Evolutionary conservation across 53 echinoderm and acorn worm species (phyloP).

Genomic region (Actinopyga echinites): DNA sequence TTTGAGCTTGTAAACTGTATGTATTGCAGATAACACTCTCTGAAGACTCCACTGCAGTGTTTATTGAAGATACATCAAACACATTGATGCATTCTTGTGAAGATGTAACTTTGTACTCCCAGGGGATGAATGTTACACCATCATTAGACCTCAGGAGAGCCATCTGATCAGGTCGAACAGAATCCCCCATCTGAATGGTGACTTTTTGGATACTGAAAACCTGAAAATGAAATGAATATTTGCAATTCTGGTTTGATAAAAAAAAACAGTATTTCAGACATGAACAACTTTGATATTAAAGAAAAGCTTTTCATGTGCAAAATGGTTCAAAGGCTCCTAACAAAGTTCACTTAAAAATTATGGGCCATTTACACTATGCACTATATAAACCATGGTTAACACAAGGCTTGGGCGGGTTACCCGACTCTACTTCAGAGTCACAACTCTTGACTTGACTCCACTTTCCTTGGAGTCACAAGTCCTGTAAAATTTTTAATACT

Average conservation of each 20-base stretch:
- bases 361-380: no score
- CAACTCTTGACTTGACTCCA: no score
- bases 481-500: no score
- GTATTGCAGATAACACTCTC: constrained; percentile 65
- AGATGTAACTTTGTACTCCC: constrained; percentile 71
- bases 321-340: no score
- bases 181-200: constrained; percentile 88
- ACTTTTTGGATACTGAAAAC: constrained; percentile 62
- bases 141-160: constrained; percentile 67
- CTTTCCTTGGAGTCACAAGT: no score
- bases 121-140: constrained; percentile 64
- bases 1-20: constrained; percentile 43
- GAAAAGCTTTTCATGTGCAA: no score
- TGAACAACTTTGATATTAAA: no score
- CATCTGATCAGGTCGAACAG: constrained; percentile 77
- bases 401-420: no score
- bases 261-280: neutral
- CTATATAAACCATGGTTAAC: no score
- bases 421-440: no score
- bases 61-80: constrained; percentile 48
- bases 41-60: constrained; percentile 16
- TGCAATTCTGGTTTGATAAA: neutral
- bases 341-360: no score
- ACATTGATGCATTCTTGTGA: constrained; percentile 47
- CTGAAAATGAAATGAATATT: constrained; percentile 31